These are phyloP conservation scores for Aepyceros melampus DNA, from an alignment of 2,113 vertebrate genomes.

Conservation along the genomic window DNA sequence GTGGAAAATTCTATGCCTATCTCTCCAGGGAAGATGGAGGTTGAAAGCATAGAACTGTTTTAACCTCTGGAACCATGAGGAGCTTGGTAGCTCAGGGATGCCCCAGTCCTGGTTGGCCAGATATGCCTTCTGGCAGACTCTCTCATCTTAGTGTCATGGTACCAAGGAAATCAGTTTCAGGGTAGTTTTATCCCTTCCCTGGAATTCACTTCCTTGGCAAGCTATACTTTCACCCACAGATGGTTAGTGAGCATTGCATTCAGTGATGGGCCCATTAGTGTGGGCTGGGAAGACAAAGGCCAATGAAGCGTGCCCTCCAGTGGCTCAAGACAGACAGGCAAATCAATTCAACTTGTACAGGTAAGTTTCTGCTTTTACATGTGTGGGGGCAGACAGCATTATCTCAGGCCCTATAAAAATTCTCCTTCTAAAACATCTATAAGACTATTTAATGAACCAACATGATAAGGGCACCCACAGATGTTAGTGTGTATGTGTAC, in stretches of 20 bases:
- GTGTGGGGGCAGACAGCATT: not conserved
- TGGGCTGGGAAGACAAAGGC: not conserved
- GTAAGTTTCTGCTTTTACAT: not conserved
- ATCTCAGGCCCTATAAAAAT: not conserved
- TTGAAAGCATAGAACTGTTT: not conserved
- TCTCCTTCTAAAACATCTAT: not conserved
- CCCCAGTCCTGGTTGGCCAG: not conserved
- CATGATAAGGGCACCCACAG: not conserved
- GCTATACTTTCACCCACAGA: not conserved
- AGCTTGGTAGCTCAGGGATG: not conserved
- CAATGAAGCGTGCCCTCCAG: constrained; percentile 34
- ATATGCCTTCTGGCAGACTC: not conserved
- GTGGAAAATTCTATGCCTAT: not conserved
- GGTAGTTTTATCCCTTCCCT: not conserved
- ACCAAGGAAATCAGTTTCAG: not conserved
- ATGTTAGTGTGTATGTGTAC: not conserved
- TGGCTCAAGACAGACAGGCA: not conserved
- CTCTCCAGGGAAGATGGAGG: not conserved
- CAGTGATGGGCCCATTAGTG: not conserved
- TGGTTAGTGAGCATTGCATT: not conserved
- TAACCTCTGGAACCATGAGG: not conserved
- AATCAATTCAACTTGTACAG: not conserved
- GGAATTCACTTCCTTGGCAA: not conserved
- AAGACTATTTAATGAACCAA: not conserved
- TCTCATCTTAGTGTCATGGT: not conserved